Percentiles rank a stretch among this genome's conserved stretches.
Conservation (phyloP, 2,888 invertebrate genomes). For the Copidosoma aretas region DNA sequence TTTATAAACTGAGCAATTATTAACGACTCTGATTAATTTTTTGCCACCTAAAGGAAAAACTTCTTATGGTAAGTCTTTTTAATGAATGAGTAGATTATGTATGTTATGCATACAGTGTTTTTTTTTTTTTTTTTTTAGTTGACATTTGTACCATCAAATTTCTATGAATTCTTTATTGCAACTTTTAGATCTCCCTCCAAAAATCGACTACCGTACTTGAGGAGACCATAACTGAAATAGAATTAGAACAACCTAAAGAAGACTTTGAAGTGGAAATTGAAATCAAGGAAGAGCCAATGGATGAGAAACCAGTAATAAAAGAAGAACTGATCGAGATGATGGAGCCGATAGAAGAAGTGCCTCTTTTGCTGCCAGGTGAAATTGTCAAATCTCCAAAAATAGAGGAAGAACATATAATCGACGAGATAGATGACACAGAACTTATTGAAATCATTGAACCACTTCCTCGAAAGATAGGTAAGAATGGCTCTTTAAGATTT, state of each 20-base stretch:
- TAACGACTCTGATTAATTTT: conserved; percentile 16
- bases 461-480: conserved; percentile 32
- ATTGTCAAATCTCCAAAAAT: conserved; percentile 57
- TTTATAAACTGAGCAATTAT: not conserved
- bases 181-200: conserved; percentile 54
- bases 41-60: conserved; percentile 39
- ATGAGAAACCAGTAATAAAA: conserved; percentile 50
- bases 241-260: conserved; percentile 43
- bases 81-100: not conserved
- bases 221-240: conserved; percentile 48
- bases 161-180: conserved; percentile 22
- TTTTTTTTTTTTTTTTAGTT: not conserved
- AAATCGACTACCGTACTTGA: conserved; percentile 53
- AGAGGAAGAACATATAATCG: conserved; percentile 53
- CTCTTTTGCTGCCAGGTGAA: conserved; percentile 41
- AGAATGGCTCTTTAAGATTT: no score
- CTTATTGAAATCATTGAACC: conserved; percentile 40
- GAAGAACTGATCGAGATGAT: conserved; percentile 61
- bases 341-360: conserved; percentile 30
- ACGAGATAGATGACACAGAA: conserved; percentile 41
- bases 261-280: conserved; percentile 11
- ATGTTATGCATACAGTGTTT: no score
- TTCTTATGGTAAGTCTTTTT: conserved; percentile 36
- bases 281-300: conserved; percentile 59
- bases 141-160: not conserved